phyloP scores from a whole-genome alignment of 37 sponge, comb jelly and placozoan species.

The Oopsacas minuta region DNA sequence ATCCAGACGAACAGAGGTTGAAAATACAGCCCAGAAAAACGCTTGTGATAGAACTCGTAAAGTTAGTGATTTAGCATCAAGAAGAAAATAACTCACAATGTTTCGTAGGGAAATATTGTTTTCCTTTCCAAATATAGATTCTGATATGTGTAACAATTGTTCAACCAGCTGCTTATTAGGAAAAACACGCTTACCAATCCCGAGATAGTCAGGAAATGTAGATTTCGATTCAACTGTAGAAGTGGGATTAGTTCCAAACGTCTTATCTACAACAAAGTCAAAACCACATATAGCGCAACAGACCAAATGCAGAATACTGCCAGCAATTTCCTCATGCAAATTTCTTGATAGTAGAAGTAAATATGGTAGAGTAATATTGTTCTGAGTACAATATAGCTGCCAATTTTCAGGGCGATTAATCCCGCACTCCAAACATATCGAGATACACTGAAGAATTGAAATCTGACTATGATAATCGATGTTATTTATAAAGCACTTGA shows the following conservation, averaged over 20 bases:
- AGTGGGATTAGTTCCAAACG: neutral
- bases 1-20: neutral
- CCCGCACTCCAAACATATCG: neutral
- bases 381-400: neutral
- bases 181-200: no score
- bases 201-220: neutral
- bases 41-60: neutral
- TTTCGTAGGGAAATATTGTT: no score
- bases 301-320: constrained; percentile 44
- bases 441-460: neutral
- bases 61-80: neutral
- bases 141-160: no score
- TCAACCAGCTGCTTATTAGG: no score
- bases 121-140: no score
- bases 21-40: neutral
- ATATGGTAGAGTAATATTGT: neutral
- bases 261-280: neutral
- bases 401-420: constrained; percentile 1
- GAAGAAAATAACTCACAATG: neutral
- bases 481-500: neutral
- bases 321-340: constrained; percentile 51
- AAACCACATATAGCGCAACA: constrained; percentile 47
- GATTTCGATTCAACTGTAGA: neutral
- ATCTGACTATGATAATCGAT: neutral
- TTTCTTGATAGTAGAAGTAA: neutral